Evolutionary conservation across 2,113 vertebrate genomes (phyloP).

Genomic region (Nothoprocta pentlandii): DNA sequence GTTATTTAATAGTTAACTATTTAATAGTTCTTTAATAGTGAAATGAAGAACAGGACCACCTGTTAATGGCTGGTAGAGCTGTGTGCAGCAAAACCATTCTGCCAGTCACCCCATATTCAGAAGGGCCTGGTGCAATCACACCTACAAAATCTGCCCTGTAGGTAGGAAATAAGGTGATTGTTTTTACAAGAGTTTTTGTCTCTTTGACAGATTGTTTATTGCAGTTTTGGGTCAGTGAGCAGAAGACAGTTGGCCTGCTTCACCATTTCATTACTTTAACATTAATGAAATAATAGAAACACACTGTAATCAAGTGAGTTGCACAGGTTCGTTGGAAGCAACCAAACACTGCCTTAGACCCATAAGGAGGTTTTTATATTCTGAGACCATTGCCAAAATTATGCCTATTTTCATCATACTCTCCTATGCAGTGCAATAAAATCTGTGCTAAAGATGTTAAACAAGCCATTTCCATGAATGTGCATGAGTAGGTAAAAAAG

Average conservation of each 20-base stretch:
- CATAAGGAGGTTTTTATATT: not conserved
- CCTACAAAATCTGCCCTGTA: slow-evolving; percentile 13
- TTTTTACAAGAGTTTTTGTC: not conserved
- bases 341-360: not conserved
- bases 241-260: not conserved
- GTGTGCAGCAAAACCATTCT: not conserved
- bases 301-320: not conserved
- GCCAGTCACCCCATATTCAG: not conserved
- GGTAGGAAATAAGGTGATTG: not conserved
- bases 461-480: not conserved
- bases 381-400: not conserved
- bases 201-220: slow-evolving; percentile 32
- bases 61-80: not conserved
- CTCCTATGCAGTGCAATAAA: slow-evolving; percentile 9
- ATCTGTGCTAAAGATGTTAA: not conserved
- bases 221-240: not conserved
- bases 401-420: not conserved
- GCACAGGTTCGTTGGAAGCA: not conserved
- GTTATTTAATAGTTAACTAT: not conserved
- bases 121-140: not conserved
- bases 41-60: not conserved
- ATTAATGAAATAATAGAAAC: slow-evolving; percentile 14
- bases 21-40: not conserved
- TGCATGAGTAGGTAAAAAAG: not conserved
- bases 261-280: slow-evolving; percentile 7